A percentile compares a stretch with the other conserved stretches of the same genome.
Conservation (phyloP, 2,113 vertebrate genomes). For the Pundamilia nyererei region DNA sequence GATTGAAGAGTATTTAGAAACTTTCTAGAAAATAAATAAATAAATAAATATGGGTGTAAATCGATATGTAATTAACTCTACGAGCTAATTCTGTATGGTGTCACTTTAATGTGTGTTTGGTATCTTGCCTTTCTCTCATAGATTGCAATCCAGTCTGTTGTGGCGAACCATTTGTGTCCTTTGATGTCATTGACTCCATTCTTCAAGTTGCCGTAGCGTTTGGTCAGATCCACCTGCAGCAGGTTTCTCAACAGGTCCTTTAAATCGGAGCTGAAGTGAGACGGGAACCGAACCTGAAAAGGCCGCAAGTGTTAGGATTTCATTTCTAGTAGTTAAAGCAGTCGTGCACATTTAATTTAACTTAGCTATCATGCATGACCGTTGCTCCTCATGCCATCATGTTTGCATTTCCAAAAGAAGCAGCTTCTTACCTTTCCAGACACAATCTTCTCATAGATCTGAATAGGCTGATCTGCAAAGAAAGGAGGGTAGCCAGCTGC, state of each 20-base stretch:
- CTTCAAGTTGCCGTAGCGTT: slow-evolving; percentile 97
- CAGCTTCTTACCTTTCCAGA: slow-evolving; percentile 86
- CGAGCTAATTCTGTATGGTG: neutral
- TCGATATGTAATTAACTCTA: slow-evolving; percentile 21
- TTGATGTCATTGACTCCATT: slow-evolving; percentile 99
- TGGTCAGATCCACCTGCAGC: slow-evolving; percentile 97
- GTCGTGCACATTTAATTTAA: neutral
- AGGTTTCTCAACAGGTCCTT: slow-evolving; percentile 97
- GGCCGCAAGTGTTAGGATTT: neutral
- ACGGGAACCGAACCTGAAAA: slow-evolving; percentile 91
- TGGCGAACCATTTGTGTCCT: slow-evolving; percentile 98
- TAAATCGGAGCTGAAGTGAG: slow-evolving; percentile 97
- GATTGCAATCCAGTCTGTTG: slow-evolving; percentile 99
- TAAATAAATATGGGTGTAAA: neutral
- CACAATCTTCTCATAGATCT: slow-evolving; percentile 99
- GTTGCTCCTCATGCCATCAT: neutral
- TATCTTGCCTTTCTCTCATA: slow-evolving; percentile 93
- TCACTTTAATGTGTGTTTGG: neutral
- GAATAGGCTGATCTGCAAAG: slow-evolving; percentile 98
- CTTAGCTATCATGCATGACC: neutral
- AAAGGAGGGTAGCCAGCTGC: slow-evolving; percentile 98
- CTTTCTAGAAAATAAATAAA: neutral
- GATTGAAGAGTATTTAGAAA: neutral
- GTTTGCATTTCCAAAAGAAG: neutral
- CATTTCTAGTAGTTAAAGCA: neutral